These are phyloP conservation scores for Alviniconcha marisindica DNA, from an alignment of 1,140 invertebrate genomes.

Conservation along the genomic window DNA sequence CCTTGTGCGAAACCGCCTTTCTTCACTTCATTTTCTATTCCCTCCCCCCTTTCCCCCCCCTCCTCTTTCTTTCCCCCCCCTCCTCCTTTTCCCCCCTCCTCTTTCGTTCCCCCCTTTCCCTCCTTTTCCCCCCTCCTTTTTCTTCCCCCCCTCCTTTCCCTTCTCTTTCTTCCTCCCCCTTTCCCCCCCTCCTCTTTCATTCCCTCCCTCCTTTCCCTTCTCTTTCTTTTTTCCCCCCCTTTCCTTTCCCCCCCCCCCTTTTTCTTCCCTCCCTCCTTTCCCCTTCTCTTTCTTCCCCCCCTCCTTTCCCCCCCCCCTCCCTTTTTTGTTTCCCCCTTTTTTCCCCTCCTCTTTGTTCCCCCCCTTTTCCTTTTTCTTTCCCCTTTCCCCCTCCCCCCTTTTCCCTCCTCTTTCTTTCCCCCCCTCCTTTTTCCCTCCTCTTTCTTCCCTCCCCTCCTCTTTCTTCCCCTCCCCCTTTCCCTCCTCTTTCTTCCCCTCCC, in stretches of 20 bases:
- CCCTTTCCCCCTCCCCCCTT: neutral
- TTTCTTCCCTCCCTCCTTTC: neutral
- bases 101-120: neutral
- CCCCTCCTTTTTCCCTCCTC: neutral
- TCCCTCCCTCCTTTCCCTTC: neutral
- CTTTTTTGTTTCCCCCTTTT: neutral
- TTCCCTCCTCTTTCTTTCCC: neutral
- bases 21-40: too few relatives aligned
- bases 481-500: too few relatives aligned
- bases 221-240: neutral
- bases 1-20: too few relatives aligned
- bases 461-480: too few relatives aligned
- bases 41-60: neutral
- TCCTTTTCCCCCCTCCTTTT: neutral
- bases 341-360: neutral
- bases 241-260: neutral
- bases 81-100: neutral
- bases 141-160: too few relatives aligned
- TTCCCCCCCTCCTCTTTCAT: neutral
- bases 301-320: neutral
- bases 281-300: neutral
- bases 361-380: neutral
- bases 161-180: neutral
- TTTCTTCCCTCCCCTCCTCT: neutral
- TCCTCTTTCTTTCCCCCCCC: neutral